phyloP scores from a whole-genome alignment of 2,888 invertebrate species.

The Athalia cordata region DNA sequence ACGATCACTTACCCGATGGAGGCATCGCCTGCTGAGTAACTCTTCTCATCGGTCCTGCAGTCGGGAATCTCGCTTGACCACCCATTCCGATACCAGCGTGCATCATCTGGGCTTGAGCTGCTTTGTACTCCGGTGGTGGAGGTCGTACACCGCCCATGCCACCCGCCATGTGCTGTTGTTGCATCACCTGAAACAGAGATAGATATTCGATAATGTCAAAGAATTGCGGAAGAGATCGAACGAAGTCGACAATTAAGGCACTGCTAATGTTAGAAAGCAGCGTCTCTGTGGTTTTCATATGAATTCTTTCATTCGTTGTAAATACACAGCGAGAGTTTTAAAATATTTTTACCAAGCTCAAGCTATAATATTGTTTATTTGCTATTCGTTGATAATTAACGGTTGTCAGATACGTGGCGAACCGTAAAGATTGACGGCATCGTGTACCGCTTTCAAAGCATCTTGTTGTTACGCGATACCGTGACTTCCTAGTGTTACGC shows the following conservation, averaged over 20 bases:
- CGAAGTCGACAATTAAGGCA: too few species aligned
- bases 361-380: neutral
- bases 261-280: too few species aligned
- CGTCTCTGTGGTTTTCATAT: too few species aligned
- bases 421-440: conserved; percentile 30
- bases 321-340: too few species aligned
- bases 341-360: too few species aligned
- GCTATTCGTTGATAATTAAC: conserved; percentile 21
- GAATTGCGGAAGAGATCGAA: too few species aligned
- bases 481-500: conserved; percentile 61
- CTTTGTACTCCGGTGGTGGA: conserved; percentile 89
- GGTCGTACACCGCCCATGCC: conserved; percentile 77
- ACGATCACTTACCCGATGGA: conserved; percentile 77
- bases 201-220: conserved; percentile 13
- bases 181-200: conserved; percentile 64
- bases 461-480: conserved; percentile 36
- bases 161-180: conserved; percentile 74
- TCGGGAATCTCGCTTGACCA: conserved; percentile 74
- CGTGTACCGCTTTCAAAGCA: conserved; percentile 17
- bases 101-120: conserved; percentile 78
- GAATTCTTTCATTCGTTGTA: too few species aligned
- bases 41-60: conserved; percentile 77
- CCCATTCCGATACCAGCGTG: conserved; percentile 74
- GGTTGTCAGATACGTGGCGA: conserved; percentile 16
- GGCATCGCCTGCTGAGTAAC: conserved; percentile 84